Evolutionary conservation across 1,140 invertebrate species (phyloP).

Genomic region (Hormaphis cornu): DNA sequence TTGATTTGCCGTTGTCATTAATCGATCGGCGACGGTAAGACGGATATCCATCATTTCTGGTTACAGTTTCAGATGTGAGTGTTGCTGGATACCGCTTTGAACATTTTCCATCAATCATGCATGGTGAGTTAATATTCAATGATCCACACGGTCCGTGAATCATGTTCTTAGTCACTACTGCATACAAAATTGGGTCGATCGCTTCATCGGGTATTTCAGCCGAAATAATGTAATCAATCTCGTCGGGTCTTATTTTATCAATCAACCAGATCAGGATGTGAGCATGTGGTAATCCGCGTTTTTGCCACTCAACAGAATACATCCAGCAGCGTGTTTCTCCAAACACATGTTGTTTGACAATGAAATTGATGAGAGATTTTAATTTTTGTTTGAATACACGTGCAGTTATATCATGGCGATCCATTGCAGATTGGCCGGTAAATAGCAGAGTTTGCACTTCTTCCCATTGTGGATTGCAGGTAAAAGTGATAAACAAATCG

Average conservation of each 20-base stretch:
- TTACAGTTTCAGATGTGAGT: constrained; percentile 38
- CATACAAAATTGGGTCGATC: constrained; percentile 42
- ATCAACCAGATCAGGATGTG: constrained; percentile 43
- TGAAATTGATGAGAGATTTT: too few species aligned
- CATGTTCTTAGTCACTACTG: constrained; percentile 45
- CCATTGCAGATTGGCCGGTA: constrained; percentile 38
- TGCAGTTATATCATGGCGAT: constrained; percentile 34
- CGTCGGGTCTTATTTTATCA: constrained; percentile 38
- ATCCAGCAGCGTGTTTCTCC: too few species aligned
- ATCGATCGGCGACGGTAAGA: constrained; percentile 38
- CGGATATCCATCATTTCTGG: constrained; percentile 42
- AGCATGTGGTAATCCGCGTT: too few species aligned
- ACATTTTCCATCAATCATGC: constrained; percentile 46
- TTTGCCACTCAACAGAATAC: too few species aligned
- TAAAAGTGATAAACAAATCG: constrained; percentile 44
- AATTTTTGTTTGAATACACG: constrained; percentile 35
- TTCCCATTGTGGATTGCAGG: constrained; percentile 47
- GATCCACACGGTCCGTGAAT: constrained; percentile 49
- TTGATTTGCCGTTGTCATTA: constrained; percentile 27
- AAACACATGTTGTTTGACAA: too few species aligned
- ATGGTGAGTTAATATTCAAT: constrained; percentile 44
- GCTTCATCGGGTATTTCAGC: constrained; percentile 48
- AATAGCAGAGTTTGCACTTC: constrained; percentile 39
- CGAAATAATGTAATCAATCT: constrained; percentile 46
- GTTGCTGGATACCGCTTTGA: constrained; percentile 42